These are phyloP conservation scores for Steinernema khuongi DNA, from an alignment of 1,140 invertebrate genomes.

Conservation along the genomic window DNA sequence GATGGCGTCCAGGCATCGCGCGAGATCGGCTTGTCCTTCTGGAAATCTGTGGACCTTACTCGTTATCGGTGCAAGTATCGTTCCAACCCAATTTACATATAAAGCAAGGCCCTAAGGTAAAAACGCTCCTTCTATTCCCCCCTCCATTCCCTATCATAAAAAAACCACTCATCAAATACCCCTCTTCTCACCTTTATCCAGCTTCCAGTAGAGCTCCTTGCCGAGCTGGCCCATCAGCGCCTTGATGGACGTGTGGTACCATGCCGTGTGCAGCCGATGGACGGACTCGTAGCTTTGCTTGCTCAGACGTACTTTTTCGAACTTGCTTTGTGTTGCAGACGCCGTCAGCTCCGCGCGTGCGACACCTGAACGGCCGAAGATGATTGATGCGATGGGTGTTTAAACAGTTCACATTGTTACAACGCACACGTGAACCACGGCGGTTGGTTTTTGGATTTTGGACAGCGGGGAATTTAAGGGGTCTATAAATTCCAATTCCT, in stretches of 20 bases:
- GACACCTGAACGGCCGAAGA: not conserved
- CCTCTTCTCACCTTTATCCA: constrained; percentile 11
- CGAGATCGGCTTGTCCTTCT: not conserved
- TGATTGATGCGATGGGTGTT: not conserved
- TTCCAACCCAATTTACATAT: too few species aligned
- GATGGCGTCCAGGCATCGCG: not conserved
- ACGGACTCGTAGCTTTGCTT: constrained; percentile 19
- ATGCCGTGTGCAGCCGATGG: constrained; percentile 7
- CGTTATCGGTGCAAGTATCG: too few species aligned
- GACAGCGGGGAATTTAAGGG: too few species aligned
- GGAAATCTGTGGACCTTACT: not conserved
- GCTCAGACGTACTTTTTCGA: constrained; percentile 20
- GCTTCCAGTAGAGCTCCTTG: constrained; percentile 20
- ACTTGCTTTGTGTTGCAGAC: constrained; percentile 17
- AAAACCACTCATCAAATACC: not conserved
- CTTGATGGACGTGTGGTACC: constrained; percentile 22
- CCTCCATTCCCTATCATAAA: not conserved
- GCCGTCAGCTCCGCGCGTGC: not conserved
- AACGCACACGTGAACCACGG: too few species aligned
- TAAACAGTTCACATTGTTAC: not conserved
- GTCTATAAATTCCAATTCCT: too few species aligned
- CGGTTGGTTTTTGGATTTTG: too few species aligned
- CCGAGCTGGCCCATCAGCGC: constrained; percentile 25
- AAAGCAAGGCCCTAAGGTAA: too few species aligned
- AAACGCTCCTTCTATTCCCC: not conserved